Percentiles rank a stretch among this genome's conserved stretches.
phyloP scores from a whole-genome alignment of 1,140 invertebrate genomes.

The Triops cancriformis region DNA sequence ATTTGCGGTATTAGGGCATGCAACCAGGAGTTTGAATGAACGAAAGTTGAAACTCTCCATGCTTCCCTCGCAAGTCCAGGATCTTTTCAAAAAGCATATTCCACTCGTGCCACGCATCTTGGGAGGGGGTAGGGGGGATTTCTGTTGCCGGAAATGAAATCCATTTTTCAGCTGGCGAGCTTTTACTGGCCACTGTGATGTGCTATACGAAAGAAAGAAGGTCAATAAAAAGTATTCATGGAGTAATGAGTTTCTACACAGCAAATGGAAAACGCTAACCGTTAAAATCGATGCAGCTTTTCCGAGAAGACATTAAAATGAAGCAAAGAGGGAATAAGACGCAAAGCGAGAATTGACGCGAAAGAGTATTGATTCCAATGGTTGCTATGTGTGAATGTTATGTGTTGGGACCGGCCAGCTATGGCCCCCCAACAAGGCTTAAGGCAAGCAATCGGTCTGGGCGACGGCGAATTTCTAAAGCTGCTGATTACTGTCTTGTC shows the following conservation, averaged over 20 bases:
- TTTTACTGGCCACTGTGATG: neutral
- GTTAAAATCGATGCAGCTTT: neutral
- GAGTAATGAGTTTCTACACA: no score
- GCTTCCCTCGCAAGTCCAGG: neutral
- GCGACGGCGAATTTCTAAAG: neutral
- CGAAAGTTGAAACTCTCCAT: neutral
- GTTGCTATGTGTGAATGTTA: neutral
- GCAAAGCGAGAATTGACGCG: neutral
- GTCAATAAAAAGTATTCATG: neutral
- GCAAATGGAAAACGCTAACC: no score
- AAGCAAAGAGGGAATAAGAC: neutral
- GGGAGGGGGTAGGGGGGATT: neutral
- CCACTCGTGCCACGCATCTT: neutral
- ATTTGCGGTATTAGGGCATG: neutral
- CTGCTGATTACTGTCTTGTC: neutral
- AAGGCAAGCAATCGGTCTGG: neutral
- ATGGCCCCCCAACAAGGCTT: neutral
- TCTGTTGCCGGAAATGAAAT: slow-evolving; percentile 6
- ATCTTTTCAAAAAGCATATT: neutral
- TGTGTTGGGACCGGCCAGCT: neutral
- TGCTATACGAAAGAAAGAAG: neutral
- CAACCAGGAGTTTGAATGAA: neutral
- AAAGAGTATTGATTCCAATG: neutral
- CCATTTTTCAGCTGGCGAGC: neutral
- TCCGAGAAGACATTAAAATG: neutral